Base-by-base conservation (phyloP, 64 coral and sea anemone genomes). In the Pocillopora verrucosa region DNA sequence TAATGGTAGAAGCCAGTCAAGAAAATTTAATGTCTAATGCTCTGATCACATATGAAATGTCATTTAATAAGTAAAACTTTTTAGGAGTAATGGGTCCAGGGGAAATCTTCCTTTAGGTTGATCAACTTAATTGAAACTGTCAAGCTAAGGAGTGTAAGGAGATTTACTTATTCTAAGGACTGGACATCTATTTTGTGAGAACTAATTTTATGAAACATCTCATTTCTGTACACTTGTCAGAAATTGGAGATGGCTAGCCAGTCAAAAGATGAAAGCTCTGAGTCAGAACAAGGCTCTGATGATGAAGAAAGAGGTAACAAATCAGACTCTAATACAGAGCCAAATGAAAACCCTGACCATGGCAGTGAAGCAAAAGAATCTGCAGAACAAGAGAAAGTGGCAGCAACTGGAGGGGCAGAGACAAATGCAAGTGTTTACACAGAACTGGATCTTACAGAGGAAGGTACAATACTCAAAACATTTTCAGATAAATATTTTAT, bases 371-470 rank as follows among this genome's bases (percentile, higher is more conserved):
- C 76, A 14, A 61, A 83, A 30, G 20, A 80, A 60, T 87, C 16
- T 10, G 36, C 30, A 73, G 72, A 58, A 36, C 45, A 75, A 60
- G 89, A 68, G 10, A 72, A 63, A 30, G 11, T 30, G 6, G 45
- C 62, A 73, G 51, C 77, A 79, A 74, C 73, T 34, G 88, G 94
- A 72, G 75, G 70, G 10, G 78, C 75, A 56, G 87, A 89, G 26
- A 60, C 58, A 19, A 38, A 60, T 15, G 87, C 62, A 22, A 60
- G 89, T 51, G 83, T 99, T 73, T 99, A 90, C 59, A 93, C 93
- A 51, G 97, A 99, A 24, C 93, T 95, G 70, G 97, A 99, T 58
- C 86, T 99, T 12, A 88, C 93, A 36, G 97, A 95, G 83, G 88
- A 93, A 89, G 85, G 94, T 96, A 59, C 20, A 20, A 38, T 60